These are phyloP conservation scores for Manis javanica DNA, from an alignment of 2,797 vertebrate genomes.

Conservation along the genomic window DNA sequence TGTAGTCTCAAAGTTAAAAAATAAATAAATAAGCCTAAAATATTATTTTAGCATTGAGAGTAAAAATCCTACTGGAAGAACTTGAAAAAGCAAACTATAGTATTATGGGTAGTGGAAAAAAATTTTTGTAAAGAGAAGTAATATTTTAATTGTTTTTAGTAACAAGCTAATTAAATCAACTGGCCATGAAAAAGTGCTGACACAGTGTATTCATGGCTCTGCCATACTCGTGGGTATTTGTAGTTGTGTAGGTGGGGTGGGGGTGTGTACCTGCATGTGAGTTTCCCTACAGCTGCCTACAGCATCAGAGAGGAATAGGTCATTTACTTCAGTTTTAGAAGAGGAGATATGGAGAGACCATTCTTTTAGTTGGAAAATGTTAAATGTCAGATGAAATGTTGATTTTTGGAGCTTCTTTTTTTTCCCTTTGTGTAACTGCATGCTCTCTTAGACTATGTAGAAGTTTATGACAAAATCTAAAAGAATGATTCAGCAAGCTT, in stretches of 20 bases:
- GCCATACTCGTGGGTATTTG: background rate
- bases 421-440: background rate
- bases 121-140: background rate
- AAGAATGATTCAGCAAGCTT: background rate
- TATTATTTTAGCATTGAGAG: background rate
- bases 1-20: conserved; percentile 29
- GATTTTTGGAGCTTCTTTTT: background rate
- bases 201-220: conserved; percentile 3
- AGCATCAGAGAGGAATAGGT: background rate
- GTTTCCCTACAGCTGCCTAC: background rate
- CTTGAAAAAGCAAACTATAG: background rate
- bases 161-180: conserved; percentile 54
- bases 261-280: too few relatives aligned
- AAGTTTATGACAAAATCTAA: background rate
- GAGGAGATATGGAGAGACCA: background rate
- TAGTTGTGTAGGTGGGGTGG: background rate
- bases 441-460: background rate
- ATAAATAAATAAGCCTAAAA: conserved; percentile 29
- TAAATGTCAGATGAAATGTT: background rate
- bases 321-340: background rate
- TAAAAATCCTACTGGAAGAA: background rate
- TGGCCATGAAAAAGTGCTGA: background rate
- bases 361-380: conserved; percentile 22
- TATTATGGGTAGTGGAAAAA: background rate
- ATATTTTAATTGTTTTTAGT: conserved; percentile 50